Conservation (phyloP, 2,113 vertebrate species). For the Caranx ignobilis region DNA sequence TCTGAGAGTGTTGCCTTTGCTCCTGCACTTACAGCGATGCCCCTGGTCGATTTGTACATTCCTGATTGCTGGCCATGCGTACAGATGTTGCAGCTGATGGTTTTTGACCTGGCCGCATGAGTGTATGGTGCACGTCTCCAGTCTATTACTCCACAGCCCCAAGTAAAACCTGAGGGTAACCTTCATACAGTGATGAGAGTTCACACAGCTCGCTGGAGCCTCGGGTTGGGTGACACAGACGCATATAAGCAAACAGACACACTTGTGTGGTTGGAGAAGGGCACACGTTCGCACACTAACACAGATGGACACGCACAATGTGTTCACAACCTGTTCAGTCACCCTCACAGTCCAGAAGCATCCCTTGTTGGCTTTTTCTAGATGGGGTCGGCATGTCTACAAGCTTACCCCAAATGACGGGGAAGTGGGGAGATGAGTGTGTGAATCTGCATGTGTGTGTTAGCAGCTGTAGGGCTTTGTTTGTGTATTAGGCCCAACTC, state of each 20-base stretch:
- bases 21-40: conserved; percentile 44
- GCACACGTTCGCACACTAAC: conserved; percentile 34
- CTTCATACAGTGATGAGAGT: conserved; percentile 57
- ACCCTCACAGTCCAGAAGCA: conserved; percentile 28
- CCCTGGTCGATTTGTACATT: conserved; percentile 47
- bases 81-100: conserved; percentile 66
- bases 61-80: conserved; percentile 47
- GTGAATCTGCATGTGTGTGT: conserved; percentile 24
- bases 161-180: conserved; percentile 53
- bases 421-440: conserved; percentile 22
- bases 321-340: conserved; percentile 56
- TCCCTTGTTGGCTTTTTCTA: conserved; percentile 31
- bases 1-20: conserved; percentile 18
- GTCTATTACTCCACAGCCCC: conserved; percentile 53
- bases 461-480: conserved; percentile 58
- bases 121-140: conserved; percentile 24
- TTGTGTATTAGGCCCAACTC: conserved; percentile 61
- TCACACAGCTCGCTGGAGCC: conserved; percentile 46
- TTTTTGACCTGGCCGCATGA: conserved; percentile 63
- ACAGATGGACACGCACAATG: conserved; percentile 45
- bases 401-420: conserved; percentile 21
- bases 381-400: conserved; percentile 57
- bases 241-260: conserved; percentile 1
- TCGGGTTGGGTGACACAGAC: conserved; percentile 35
- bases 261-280: conserved; percentile 1